A percentile compares a stretch with the other conserved stretches of the same genome.
These are phyloP conservation scores for Dyspetes luteomarginatus DNA, from an alignment of 2,888 invertebrate genomes.

Conservation along the genomic window DNA sequence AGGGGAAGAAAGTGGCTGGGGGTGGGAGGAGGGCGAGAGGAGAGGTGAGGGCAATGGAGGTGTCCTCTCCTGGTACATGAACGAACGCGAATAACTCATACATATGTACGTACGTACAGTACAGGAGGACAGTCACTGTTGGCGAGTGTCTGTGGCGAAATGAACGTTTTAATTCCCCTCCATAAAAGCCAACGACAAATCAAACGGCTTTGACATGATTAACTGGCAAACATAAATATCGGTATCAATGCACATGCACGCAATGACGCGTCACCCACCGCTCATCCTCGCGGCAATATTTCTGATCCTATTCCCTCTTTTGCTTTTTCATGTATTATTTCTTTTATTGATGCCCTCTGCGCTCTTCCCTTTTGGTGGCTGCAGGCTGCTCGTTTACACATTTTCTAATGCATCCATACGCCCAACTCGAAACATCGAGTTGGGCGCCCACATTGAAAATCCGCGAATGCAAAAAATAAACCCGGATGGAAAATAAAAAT, in stretches of 20 bases:
- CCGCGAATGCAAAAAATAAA: neutral
- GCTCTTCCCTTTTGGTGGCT: constrained; percentile 41
- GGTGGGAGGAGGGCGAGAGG: too few species aligned
- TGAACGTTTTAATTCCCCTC: constrained; percentile 83
- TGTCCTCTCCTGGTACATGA: constrained; percentile 52
- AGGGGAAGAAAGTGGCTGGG: constrained; percentile 13
- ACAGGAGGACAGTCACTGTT: constrained; percentile 77
- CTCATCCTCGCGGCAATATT: constrained; percentile 61
- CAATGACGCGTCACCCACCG: constrained; percentile 79
- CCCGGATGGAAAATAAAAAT: too few species aligned
- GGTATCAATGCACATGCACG: constrained; percentile 82
- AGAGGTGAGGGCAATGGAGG: too few species aligned
- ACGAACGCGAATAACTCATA: constrained; percentile 77
- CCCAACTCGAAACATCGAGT: constrained; percentile 13
- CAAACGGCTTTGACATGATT: constrained; percentile 83
- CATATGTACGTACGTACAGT: constrained; percentile 65
- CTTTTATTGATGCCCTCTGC: constrained; percentile 43
- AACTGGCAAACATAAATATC: constrained; percentile 83
- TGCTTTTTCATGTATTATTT: constrained; percentile 52
- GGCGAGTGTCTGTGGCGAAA: constrained; percentile 82
- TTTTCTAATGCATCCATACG: constrained; percentile 25
- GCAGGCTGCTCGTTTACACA: constrained; percentile 17
- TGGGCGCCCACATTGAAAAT: constrained; percentile 13
- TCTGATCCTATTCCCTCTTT: constrained; percentile 52
- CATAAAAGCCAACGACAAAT: constrained; percentile 83